Evolutionary conservation across 1,140 invertebrate genomes (phyloP).

Genomic region (Acromyrmex heyeri): DNA sequence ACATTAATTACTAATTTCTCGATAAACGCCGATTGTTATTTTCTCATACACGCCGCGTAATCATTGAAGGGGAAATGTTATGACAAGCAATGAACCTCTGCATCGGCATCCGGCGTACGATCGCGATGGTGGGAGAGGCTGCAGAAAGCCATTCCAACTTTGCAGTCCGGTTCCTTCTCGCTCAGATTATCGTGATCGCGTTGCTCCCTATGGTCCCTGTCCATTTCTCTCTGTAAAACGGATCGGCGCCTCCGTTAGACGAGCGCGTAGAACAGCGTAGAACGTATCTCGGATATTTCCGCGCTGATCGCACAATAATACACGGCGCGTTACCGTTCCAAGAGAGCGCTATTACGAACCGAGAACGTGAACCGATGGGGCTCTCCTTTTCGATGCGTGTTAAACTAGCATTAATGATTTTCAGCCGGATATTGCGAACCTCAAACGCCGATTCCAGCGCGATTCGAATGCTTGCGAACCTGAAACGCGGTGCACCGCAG

Average conservation of each 20-base stretch:
- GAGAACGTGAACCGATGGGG: slow-evolving; percentile 6
- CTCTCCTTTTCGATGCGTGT: slow-evolving; percentile 28
- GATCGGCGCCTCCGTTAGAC: slow-evolving; percentile 56
- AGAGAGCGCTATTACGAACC: slow-evolving; percentile 25
- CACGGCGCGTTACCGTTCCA: slow-evolving; percentile 43
- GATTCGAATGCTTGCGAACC: neutral
- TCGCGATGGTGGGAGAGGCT: slow-evolving; percentile 80
- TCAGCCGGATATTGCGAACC: slow-evolving; percentile 39
- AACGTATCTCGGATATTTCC: slow-evolving; percentile 48
- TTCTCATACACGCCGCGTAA: neutral
- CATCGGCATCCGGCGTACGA: slow-evolving; percentile 78
- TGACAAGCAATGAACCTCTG: slow-evolving; percentile 75
- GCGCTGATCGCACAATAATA: slow-evolving; percentile 39
- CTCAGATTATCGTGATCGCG: slow-evolving; percentile 78
- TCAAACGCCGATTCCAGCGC: neutral
- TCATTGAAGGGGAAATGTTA: neutral
- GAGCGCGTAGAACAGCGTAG: neutral
- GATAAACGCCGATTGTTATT: slow-evolving; percentile 26
- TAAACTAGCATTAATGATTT: slow-evolving; percentile 50
- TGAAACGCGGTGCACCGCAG: neutral
- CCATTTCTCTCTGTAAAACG: slow-evolving; percentile 81
- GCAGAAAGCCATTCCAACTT: slow-evolving; percentile 82
- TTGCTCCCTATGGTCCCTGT: slow-evolving; percentile 81
- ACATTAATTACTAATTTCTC: neutral
- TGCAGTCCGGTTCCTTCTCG: slow-evolving; percentile 79